phyloP scores from a whole-genome alignment of 1,140 invertebrate genomes.

The Catajapyx aquilonaris region DNA sequence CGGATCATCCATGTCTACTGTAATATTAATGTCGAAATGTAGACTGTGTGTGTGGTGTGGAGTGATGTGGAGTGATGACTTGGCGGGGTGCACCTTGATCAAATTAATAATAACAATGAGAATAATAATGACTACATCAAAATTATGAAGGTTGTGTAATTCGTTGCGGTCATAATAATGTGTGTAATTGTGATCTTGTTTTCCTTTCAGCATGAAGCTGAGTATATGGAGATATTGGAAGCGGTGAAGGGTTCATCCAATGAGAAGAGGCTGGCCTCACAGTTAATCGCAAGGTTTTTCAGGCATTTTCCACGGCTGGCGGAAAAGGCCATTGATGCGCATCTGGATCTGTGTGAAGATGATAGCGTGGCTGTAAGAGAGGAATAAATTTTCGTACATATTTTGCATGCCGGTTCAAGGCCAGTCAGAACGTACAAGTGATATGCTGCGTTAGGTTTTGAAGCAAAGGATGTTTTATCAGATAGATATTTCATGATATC shows the following conservation, averaged over 20 bases:
- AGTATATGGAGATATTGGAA: constrained; percentile 67
- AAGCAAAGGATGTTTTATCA: not conserved
- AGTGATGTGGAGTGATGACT: too few relatives aligned
- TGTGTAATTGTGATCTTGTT: constrained; percentile 12
- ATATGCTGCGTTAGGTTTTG: not conserved
- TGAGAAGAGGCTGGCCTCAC: constrained; percentile 80
- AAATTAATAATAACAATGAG: too few relatives aligned
- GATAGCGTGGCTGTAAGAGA: constrained; percentile 64
- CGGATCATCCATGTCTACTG: too few relatives aligned
- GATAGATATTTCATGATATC: too few relatives aligned
- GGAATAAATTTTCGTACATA: too few relatives aligned
- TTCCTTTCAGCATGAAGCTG: constrained; percentile 57
- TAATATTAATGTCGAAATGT: too few relatives aligned
- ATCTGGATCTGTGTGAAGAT: constrained; percentile 90
- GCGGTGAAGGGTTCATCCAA: constrained; percentile 66
- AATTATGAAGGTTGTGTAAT: too few relatives aligned
- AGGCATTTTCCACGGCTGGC: constrained; percentile 70
- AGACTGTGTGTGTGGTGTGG: too few relatives aligned
- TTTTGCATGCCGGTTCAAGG: too few relatives aligned
- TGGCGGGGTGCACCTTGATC: too few relatives aligned
- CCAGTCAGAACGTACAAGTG: not conserved
- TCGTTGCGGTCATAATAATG: too few relatives aligned
- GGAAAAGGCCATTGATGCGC: constrained; percentile 70
- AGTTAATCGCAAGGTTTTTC: constrained; percentile 88
- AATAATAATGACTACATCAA: too few relatives aligned